Conservation (phyloP, 2,113 vertebrate species). For the Anthoscopus minutus region DNA sequence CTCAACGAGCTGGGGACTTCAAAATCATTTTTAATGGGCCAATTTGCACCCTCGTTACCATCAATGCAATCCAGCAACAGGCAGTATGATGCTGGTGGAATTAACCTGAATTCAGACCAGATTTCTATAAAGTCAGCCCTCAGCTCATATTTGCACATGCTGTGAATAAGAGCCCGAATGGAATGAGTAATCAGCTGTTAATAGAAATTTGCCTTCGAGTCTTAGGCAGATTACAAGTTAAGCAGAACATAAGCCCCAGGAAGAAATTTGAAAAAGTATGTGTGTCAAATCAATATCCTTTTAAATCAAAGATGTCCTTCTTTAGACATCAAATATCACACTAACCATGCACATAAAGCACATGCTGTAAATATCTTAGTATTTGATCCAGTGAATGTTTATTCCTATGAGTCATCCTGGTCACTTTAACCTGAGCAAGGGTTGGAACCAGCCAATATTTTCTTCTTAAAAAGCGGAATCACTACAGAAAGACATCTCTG, state of each 20-base stretch:
- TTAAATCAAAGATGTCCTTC: background rate
- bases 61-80: background rate
- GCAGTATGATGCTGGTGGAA: background rate
- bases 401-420: slow-evolving; percentile 14
- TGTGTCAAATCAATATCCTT: background rate
- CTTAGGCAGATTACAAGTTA: background rate
- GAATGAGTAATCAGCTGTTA: background rate
- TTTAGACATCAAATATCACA: background rate
- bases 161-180: background rate
- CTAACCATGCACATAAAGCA: background rate
- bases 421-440: slow-evolving; percentile 21
- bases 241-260: background rate
- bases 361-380: slow-evolving; percentile 30
- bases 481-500: background rate
- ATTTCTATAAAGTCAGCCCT: background rate
- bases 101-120: background rate
- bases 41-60: background rate
- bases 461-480: background rate
- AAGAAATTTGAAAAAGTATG: background rate
- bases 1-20: background rate
- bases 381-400: slow-evolving; percentile 25
- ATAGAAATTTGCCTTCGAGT: background rate
- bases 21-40: background rate
- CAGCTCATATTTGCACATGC: background rate
- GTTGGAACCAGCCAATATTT: background rate